A percentile compares a stretch with the other conserved stretches of the same genome.
These are phyloP conservation scores for Streptopelia turtur DNA, from an alignment of 2,797 vertebrate species.

Conservation along the genomic window DNA sequence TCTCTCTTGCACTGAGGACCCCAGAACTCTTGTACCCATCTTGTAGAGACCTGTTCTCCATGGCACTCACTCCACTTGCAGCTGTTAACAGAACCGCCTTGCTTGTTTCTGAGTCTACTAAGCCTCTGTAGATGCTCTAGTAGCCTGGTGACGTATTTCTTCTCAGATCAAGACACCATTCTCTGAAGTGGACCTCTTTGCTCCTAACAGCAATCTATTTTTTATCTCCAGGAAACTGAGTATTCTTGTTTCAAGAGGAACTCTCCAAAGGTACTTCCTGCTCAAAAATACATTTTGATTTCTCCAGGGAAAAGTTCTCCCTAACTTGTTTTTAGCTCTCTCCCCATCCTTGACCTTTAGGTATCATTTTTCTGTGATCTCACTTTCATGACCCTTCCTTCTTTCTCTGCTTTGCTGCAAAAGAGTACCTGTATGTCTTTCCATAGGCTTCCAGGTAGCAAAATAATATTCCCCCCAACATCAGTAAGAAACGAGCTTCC, in stretches of 20 bases:
- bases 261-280: conserved; percentile 60
- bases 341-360: conserved; percentile 55
- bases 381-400: neutral
- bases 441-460: neutral
- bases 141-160: neutral
- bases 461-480: neutral
- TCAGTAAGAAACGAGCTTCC: neutral
- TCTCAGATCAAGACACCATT: neutral
- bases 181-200: conserved; percentile 16
- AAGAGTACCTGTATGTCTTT: neutral
- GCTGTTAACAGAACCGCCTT: neutral
- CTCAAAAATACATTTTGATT: conserved; percentile 53
- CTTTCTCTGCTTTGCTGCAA: neutral
- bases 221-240: conserved; percentile 56
- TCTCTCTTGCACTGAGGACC: neutral
- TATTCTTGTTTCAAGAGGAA: conserved; percentile 58
- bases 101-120: neutral
- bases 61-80: neutral
- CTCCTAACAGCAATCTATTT: conserved; percentile 19
- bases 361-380: neutral
- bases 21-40: neutral
- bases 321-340: conserved; percentile 42
- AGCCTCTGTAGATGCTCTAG: neutral
- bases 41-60: rapidly evolving
- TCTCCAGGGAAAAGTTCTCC: conserved; percentile 42